These are phyloP conservation scores for Prionailurus viverrinus DNA, from an alignment of 2,113 vertebrate genomes.

Conservation along the genomic window DNA sequence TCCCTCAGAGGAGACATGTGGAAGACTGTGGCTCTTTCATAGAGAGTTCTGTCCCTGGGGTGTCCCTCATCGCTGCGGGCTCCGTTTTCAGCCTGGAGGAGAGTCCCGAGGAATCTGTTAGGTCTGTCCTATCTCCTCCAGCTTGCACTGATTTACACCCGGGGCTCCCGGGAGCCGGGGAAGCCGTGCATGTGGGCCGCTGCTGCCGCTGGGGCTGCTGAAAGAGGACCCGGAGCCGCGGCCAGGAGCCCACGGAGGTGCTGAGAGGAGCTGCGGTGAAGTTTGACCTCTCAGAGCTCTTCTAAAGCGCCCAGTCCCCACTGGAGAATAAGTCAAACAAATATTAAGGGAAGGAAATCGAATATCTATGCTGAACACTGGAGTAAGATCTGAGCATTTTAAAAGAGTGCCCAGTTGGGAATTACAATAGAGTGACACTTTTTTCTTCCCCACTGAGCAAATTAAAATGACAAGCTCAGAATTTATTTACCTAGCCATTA, in stretches of 20 bases:
- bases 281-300: constrained; percentile 63
- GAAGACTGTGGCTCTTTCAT: not conserved
- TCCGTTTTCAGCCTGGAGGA: not conserved
- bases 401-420: constrained; percentile 74
- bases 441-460: constrained; percentile 74
- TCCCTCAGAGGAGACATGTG: fast-evolving
- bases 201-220: constrained; percentile 38
- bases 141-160: constrained; percentile 83
- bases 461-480: constrained; percentile 67
- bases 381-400: constrained; percentile 62
- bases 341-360: constrained; percentile 78
- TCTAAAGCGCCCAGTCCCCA: constrained; percentile 51
- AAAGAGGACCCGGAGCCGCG: constrained; percentile 37
- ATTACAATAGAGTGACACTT: constrained; percentile 65
- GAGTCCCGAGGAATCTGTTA: constrained; percentile 28
- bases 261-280: constrained; percentile 63
- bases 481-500: constrained; percentile 65
- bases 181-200: constrained; percentile 67
- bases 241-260: constrained; percentile 51
- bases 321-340: constrained; percentile 77
- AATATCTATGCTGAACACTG: constrained; percentile 68
- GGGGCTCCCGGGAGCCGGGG: constrained; percentile 73
- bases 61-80: not conserved
- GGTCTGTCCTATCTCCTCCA: constrained; percentile 74
- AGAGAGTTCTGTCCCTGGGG: not conserved